Evolutionary conservation across 53 echinoderm and acorn worm genomes (phyloP).

Genomic region (Mesocentrotus franciscanus): DNA sequence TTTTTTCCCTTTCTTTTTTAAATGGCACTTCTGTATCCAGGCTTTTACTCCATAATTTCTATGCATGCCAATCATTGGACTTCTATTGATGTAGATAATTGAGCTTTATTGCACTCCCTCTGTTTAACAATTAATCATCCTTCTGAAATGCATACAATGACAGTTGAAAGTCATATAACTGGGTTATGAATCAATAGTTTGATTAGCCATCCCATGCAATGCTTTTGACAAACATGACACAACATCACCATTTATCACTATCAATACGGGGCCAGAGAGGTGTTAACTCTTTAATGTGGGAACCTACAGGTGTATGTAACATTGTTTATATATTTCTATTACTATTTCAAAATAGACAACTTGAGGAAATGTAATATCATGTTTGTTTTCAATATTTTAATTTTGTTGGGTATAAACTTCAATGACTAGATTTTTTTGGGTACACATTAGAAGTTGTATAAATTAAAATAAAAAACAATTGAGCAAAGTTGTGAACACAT

Average conservation of each 20-base stretch:
- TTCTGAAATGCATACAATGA: background rate
- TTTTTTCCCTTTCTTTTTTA: background rate
- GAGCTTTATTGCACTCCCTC: background rate
- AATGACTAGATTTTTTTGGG: no score
- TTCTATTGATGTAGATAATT: background rate
- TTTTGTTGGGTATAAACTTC: no score
- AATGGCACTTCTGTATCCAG: no score
- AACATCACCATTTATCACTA: background rate
- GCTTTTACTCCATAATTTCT: background rate
- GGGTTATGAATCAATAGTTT: background rate
- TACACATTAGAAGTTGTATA: no score
- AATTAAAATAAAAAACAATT: no score
- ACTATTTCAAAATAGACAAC: no score
- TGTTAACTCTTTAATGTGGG: background rate
- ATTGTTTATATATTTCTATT: no score
- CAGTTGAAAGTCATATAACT: background rate
- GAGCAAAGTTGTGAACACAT: no score
- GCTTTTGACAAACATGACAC: background rate
- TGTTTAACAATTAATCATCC: conserved; percentile 10
- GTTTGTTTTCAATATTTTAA: no score
- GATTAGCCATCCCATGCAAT: background rate
- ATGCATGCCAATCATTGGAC: background rate
- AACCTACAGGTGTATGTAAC: no score
- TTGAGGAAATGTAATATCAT: no score
- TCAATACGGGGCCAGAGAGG: background rate